Evolutionary conservation across 2,888 invertebrate species (phyloP).

Genomic region (Eupithecia dodoneata): DNA sequence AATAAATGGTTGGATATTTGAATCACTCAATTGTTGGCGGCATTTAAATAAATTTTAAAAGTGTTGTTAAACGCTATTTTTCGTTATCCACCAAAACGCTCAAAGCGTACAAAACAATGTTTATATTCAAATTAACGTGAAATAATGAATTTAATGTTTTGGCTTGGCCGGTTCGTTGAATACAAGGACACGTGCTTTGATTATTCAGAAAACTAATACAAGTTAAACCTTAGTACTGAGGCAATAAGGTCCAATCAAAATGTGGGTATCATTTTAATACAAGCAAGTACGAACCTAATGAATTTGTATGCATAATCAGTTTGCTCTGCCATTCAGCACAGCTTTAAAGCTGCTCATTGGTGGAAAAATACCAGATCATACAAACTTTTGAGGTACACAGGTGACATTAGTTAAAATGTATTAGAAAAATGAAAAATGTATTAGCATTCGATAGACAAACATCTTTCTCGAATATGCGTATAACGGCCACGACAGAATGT

Average conservation of each 20-base stretch:
- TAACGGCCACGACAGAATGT: no score
- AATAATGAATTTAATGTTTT: conserved; percentile 67
- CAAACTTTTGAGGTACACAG: no score
- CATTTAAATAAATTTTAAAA: neutral
- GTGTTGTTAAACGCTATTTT: neutral
- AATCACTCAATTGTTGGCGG: neutral
- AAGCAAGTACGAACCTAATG: neutral
- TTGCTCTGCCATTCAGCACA: conserved; percentile 8
- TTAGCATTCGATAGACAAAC: no score
- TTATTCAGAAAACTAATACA: neutral
- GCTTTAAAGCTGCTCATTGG: neutral
- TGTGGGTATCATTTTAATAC: neutral
- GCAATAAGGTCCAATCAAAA: neutral
- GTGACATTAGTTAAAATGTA: no score
- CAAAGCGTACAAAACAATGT: conserved; percentile 43
- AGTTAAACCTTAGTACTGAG: neutral
- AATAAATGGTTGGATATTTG: neutral
- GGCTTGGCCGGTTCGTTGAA: conserved; percentile 52
- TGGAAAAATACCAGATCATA: conserved; percentile 16
- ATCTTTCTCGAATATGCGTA: no score
- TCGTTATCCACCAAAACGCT: conserved; percentile 10
- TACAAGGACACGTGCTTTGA: conserved; percentile 54
- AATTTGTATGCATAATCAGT: conserved; percentile 10
- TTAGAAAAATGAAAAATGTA: no score
- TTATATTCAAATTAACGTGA: conserved; percentile 59